phyloP scores from a whole-genome alignment of 2,113 vertebrate species.

The Albula glossodonta region DNA sequence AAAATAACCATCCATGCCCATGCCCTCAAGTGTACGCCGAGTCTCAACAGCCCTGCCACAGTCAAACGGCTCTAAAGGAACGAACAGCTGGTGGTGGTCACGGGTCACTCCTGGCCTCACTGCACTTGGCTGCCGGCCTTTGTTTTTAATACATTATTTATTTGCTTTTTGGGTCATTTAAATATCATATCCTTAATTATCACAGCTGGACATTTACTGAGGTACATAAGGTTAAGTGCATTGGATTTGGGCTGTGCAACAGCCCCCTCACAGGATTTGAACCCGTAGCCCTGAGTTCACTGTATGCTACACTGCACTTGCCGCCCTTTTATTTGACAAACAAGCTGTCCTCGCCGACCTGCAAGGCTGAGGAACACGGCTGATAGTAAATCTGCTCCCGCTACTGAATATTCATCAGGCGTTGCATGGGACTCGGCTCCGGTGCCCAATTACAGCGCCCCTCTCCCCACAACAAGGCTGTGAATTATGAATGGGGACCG shows the following conservation, averaged over 20 bases:
- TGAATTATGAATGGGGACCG: constrained; percentile 22
- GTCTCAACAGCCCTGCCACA: neutral
- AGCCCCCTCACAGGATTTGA: neutral
- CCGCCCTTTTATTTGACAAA: neutral
- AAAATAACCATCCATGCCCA: neutral
- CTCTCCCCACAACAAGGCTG: neutral
- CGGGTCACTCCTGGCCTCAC: neutral
- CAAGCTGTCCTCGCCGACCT: neutral
- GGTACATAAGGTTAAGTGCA: neutral
- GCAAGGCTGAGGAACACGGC: neutral
- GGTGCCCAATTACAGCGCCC: constrained; percentile 17
- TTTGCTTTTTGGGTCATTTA: neutral
- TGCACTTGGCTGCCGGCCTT: neutral
- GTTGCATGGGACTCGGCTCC: neutral
- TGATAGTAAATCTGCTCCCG: constrained; percentile 8
- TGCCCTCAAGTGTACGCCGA: neutral
- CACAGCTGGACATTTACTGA: neutral
- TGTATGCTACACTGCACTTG: neutral
- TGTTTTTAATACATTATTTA: neutral
- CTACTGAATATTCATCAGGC: constrained; percentile 6
- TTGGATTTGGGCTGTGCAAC: neutral
- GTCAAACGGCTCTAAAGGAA: neutral
- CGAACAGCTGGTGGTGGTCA: neutral
- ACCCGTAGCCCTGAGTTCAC: neutral
- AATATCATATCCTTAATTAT: neutral